Conservation (phyloP, 2,888 invertebrate species). For the Xestia sexstrigata region DNA sequence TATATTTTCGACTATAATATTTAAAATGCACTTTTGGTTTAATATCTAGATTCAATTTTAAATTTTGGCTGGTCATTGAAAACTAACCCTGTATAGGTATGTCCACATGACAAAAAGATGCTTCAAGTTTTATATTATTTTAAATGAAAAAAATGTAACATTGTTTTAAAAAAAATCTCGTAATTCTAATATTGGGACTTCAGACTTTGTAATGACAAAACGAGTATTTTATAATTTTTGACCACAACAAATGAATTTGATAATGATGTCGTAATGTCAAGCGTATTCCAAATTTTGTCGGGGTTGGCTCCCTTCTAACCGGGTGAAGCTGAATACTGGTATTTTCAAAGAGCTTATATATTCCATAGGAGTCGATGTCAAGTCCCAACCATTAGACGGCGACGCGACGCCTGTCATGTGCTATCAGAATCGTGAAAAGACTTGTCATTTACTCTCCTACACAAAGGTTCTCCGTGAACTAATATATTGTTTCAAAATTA, state of each 20-base stretch:
- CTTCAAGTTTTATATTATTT: too few species aligned
- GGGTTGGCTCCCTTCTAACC: not conserved
- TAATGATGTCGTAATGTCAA: too few species aligned
- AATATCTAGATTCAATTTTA: too few species aligned
- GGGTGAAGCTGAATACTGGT: not conserved
- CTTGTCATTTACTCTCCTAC: not conserved
- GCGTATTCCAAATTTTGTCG: not conserved
- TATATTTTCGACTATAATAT: too few species aligned
- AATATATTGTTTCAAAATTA: constrained; percentile 20
- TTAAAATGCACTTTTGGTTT: too few species aligned
- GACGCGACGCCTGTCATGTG: not conserved
- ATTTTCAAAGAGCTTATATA: not conserved
- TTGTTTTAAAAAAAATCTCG: too few species aligned
- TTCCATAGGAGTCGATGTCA: not conserved
- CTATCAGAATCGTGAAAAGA: constrained; percentile 6
- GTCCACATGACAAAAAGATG: too few species aligned
- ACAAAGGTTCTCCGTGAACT: constrained; percentile 10
- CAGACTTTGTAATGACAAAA: not conserved
- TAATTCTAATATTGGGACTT: not conserved
- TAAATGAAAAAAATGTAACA: too few species aligned
- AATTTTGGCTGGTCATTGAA: too few species aligned
- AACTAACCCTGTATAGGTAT: too few species aligned
- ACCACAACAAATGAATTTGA: too few species aligned
- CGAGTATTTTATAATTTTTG: not conserved
- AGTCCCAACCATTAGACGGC: not conserved